A percentile compares a stretch with the other conserved stretches of the same genome.
These are phyloP conservation scores for Tachuris rubrigastra DNA, from an alignment of 2,113 vertebrate species.

Conservation along the genomic window DNA sequence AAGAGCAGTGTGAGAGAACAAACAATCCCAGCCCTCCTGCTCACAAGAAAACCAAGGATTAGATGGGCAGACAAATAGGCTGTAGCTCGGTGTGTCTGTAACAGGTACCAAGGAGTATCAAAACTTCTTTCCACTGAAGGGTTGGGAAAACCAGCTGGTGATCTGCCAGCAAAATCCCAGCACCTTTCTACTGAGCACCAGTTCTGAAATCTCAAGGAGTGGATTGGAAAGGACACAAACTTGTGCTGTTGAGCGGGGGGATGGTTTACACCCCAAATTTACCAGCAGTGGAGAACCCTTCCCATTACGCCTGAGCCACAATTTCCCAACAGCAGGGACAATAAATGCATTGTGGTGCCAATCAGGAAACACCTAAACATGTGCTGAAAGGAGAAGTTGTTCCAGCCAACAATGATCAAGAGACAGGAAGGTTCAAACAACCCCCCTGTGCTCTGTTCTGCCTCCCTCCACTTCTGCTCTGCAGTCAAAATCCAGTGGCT, in stretches of 20 bases:
- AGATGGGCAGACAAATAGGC: neutral
- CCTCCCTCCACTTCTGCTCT: neutral
- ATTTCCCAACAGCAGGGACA: neutral
- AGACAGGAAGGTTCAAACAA: neutral
- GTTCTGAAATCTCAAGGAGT: neutral
- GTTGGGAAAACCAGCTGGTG: neutral
- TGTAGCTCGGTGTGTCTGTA: neutral
- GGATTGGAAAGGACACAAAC: neutral
- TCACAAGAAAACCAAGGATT: neutral
- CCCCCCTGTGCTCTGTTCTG: neutral
- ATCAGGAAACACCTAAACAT: neutral
- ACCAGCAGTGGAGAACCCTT: neutral
- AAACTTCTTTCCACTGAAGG: neutral
- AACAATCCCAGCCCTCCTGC: neutral
- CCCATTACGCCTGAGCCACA: neutral
- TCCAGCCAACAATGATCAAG: neutral
- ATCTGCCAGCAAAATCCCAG: neutral
- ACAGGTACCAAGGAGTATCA: neutral
- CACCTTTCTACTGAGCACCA: neutral
- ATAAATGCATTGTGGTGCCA: neutral
- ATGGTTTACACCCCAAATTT: neutral
- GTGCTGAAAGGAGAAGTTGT: neutral
- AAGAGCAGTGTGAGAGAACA: neutral
- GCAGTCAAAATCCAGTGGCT: neutral
- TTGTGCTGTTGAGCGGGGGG: neutral